Conservation (phyloP, 2,797 vertebrate species). For the Phrynocephalus forsythii region DNA sequence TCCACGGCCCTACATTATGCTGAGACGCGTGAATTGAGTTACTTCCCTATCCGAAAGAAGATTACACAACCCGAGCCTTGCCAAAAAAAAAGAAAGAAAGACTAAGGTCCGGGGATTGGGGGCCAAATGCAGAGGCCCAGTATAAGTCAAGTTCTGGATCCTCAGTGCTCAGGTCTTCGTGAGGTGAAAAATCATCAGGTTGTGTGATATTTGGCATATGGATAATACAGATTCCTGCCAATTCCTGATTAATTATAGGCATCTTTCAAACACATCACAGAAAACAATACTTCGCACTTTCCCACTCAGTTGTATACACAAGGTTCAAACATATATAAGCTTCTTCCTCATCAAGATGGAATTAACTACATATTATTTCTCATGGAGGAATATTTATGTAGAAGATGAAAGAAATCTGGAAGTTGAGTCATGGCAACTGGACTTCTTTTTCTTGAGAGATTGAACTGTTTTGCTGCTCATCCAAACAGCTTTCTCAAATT, state of each 20-base stretch:
- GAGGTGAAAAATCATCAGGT: neutral
- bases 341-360: neutral
- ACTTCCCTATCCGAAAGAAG: neutral
- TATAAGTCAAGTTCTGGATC: neutral
- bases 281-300: neutral
- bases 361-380: neutral
- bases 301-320: fast-evolving
- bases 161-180: neutral
- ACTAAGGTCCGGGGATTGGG: neutral
- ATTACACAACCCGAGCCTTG: neutral
- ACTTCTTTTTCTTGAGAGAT: no score
- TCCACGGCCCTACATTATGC: neutral
- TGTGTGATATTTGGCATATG: neutral
- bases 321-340: neutral
- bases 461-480: no score
- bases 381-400: neutral
- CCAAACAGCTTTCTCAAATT: no score
- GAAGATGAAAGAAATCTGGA: neutral
- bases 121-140: neutral
- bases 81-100: neutral
- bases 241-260: no score
- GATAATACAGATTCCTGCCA: neutral
- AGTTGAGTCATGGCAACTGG: no score
- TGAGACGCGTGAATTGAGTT: neutral
- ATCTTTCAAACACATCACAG: neutral